Evolutionary conservation across 2,888 invertebrate species (phyloP).

Genomic region (Elmis aenea): DNA sequence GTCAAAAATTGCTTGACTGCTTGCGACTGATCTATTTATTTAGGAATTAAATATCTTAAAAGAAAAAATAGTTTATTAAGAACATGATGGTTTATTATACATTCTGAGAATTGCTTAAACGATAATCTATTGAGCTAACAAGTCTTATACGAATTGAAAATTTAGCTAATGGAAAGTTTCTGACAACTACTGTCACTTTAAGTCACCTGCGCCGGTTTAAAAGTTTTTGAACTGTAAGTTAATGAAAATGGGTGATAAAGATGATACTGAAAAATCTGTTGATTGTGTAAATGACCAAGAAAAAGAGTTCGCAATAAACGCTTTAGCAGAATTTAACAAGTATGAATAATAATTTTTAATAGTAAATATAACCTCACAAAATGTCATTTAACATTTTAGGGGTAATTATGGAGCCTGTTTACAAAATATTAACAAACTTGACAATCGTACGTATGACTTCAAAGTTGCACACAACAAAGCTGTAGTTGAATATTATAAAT

Average conservation of each 20-base stretch:
- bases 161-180: too few relatives aligned
- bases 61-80: too few relatives aligned
- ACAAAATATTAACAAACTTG: constrained; percentile 61
- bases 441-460: constrained; percentile 60
- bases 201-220: too few relatives aligned
- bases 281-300: constrained; percentile 42
- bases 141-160: too few relatives aligned
- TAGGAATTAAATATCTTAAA: too few relatives aligned
- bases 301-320: constrained; percentile 40
- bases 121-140: too few relatives aligned
- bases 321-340: constrained; percentile 44
- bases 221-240: too few relatives aligned
- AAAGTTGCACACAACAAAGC: constrained; percentile 80
- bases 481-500: constrained; percentile 74
- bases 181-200: too few relatives aligned
- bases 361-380: background rate
- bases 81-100: too few relatives aligned
- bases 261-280: constrained; percentile 35
- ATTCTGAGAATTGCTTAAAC: too few relatives aligned
- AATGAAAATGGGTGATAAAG: constrained; percentile 34
- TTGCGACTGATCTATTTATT: too few relatives aligned
- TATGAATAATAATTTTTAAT: constrained; percentile 22
- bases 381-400: constrained; percentile 29
- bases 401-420: constrained; percentile 60
- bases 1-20: too few relatives aligned